Evolutionary conservation across 2,113 vertebrate genomes (phyloP), one percentile per base, ranked within the genome.

Genomic region (Lepidothrix coronata): DNA sequence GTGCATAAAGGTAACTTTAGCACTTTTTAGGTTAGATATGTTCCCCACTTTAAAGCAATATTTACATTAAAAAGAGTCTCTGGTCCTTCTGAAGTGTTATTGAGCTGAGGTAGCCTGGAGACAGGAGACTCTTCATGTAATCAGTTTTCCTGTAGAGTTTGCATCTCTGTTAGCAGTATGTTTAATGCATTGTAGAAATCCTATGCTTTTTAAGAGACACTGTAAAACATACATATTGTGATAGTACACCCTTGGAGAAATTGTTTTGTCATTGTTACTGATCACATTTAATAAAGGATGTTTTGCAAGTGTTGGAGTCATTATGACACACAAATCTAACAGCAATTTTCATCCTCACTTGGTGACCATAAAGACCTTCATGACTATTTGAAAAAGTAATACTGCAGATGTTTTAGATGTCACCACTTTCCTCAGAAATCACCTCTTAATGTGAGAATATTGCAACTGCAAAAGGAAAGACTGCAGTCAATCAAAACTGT

Each of bases 31-130:
- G 39, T 92, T 80, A 80, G 46, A 49, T 80, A 52, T 86, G 28
- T 52, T 83, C 35, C 65, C 52, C 27, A 59, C 48, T 94, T 85
- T 86, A 95, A 94, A 95, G 76, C 1, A 4, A 39, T 48, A 78
- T 91, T 95, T 91, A 70, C 78, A 80, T 74, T 88, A 88, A 66
- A 96, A 96, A 94, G 44, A 68, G 25, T 46, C n/a, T 48, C 74
- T 70, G 30, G 37, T 72, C 27, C 43, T 78, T 92, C 72, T 92
- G 85, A 96, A 95, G 46, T 94, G 39, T 54, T 80, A 55, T 9
- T 85, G 79, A 91, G 31, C 24, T 74, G 30, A 88, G 22, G 31
- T 55, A 83, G 63, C 65, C 75, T 63, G 68, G 23, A 71, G 48
- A 48, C 54, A 88, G 59, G 39, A 88, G 33, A 55, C 14, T 28